Evolutionary conservation across 2,797 vertebrate species (phyloP).

Genomic region (Anguilla megastoma): DNA sequence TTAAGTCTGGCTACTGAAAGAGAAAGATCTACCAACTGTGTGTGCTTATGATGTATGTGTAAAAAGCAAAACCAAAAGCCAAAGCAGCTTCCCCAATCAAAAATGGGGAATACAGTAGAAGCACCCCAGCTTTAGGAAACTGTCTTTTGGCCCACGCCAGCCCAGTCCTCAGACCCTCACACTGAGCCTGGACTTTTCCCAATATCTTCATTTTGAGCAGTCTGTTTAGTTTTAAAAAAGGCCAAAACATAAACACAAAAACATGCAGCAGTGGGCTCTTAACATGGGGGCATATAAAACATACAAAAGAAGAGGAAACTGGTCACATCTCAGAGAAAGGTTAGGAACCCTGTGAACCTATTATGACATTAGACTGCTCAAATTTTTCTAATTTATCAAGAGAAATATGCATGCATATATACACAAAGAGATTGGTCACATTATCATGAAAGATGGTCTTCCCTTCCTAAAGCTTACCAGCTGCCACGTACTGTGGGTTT

Average conservation of each 20-base stretch:
- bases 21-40: too few relatives aligned
- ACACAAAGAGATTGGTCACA: background rate
- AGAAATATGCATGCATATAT: background rate
- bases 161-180: too few relatives aligned
- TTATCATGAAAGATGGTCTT: background rate
- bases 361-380: background rate
- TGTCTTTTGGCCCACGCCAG: too few relatives aligned
- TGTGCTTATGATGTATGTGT: too few relatives aligned
- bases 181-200: too few relatives aligned
- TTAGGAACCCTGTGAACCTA: background rate
- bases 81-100: too few relatives aligned
- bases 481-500: background rate
- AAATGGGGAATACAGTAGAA: too few relatives aligned
- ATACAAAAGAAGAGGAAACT: background rate
- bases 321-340: background rate
- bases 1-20: too few relatives aligned
- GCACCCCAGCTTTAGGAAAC: too few relatives aligned
- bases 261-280: background rate
- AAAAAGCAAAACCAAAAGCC: too few relatives aligned
- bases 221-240: background rate
- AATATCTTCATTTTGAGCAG: too few relatives aligned
- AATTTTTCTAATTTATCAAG: background rate
- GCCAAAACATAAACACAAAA: background rate
- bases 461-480: background rate
- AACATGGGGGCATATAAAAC: background rate